Percentiles rank a stretch among this genome's conserved stretches.
Conservation (phyloP, 2,888 invertebrate genomes). For the Stenichneumon culpator region DNA sequence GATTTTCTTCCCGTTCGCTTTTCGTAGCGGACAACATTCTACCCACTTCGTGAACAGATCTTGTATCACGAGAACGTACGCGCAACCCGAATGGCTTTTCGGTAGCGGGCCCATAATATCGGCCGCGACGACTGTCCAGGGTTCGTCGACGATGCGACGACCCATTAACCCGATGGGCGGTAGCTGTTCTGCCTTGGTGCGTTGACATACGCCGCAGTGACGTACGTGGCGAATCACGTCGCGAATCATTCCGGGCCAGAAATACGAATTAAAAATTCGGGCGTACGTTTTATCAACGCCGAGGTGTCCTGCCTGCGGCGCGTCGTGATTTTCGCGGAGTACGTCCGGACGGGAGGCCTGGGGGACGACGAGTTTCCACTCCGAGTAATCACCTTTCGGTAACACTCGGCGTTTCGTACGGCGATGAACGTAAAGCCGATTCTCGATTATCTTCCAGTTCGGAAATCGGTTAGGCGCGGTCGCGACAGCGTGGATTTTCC, state of each 20-base stretch:
- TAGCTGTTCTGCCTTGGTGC: too few relatives aligned
- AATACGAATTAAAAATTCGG: constrained; percentile 57
- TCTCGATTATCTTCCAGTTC: constrained; percentile 49
- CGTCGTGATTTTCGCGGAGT: constrained; percentile 47
- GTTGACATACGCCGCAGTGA: constrained; percentile 63
- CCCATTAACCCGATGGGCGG: too few relatives aligned
- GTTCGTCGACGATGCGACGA: too few relatives aligned
- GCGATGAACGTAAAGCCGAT: not conserved
- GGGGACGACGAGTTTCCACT: constrained; percentile 64
- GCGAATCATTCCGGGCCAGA: constrained; percentile 69
- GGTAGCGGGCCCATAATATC: too few relatives aligned
- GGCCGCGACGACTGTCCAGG: too few relatives aligned
- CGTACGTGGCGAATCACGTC: constrained; percentile 59
- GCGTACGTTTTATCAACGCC: constrained; percentile 67
- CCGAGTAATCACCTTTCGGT: not conserved
- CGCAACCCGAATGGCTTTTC: constrained; percentile 34
- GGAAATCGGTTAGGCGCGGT: not conserved
- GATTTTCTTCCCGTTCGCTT: constrained; percentile 63
- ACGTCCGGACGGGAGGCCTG: not conserved
- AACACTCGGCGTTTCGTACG: not conserved
- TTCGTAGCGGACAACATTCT: constrained; percentile 58
- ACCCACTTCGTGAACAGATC: constrained; percentile 72
- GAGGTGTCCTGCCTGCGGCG: constrained; percentile 59
- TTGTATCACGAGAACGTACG: constrained; percentile 66
- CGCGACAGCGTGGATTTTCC: not conserved